Evolutionary conservation across 2,888 invertebrate species (phyloP).

Genomic region (Hirtodrosophila trivittata): DNA sequence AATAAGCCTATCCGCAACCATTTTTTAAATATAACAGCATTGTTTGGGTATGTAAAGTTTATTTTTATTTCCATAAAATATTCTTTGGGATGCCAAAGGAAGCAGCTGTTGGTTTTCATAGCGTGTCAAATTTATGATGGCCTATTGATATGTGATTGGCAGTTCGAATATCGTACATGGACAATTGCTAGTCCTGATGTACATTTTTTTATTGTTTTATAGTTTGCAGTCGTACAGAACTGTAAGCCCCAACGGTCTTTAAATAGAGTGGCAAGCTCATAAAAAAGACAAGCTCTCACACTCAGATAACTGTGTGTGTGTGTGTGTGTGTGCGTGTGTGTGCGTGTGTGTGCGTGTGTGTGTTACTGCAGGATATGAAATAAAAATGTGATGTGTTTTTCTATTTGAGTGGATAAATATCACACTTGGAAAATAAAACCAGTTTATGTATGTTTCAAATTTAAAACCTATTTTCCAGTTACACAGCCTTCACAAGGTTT

Average conservation of each 20-base stretch:
- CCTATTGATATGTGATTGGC: constrained; percentile 35
- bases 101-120: constrained; percentile 30
- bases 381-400: constrained; percentile 28
- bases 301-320: constrained; percentile 10
- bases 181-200: constrained; percentile 7
- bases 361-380: constrained; percentile 27
- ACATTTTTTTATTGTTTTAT: constrained; percentile 34
- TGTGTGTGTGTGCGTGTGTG: constrained; percentile 4
- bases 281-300: constrained; percentile 38
- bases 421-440: too few species aligned
- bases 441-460: too few species aligned
- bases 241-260: constrained; percentile 46
- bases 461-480: too few species aligned
- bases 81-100: constrained; percentile 15
- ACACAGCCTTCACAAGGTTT: constrained; percentile 50
- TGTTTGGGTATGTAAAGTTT: constrained; percentile 1
- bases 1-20: too few species aligned
- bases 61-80: constrained; percentile 11
- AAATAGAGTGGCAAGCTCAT: constrained; percentile 59
- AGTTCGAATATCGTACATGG: constrained; percentile 32
- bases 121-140: constrained; percentile 28
- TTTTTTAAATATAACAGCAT: too few species aligned
- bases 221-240: constrained; percentile 22
- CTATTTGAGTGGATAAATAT: too few species aligned
- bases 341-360: neutral